Evolutionary conservation across 1,140 invertebrate genomes (phyloP), one percentile per base, ranked within the genome.

Genomic region (Magallana angulata): DNA sequence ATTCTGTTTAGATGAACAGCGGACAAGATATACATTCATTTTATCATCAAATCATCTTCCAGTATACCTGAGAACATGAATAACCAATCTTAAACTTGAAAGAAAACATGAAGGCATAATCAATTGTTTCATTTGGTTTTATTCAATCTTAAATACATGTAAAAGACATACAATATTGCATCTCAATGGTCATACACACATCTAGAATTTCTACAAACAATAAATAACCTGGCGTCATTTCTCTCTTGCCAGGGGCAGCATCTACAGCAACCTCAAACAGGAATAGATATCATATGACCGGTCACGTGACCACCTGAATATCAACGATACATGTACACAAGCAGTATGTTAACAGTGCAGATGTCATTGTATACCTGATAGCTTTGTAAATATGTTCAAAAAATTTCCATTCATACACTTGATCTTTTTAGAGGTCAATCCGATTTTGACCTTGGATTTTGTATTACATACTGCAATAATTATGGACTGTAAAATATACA

Each of bases 131-230:
- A 62, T 84, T 84, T 60, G 83, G 58, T 84, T 84, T 62, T 60
- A 62, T 84, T 84, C 83, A 62, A 64, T 84, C 83, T 60, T 84
- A 64, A 84, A 84, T 84, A 84, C 83, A 84, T 84, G 83, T 62
- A 60, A 84, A 60, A 56, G 83, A 84, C 83, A 84, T 60, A 84
- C 58, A 62, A 84, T 84, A 62, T 30, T 64, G 58, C 59, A 57
- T 83, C 82, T 83, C 82, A 18, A 57, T 24, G 24, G 58, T 83
- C 82, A 83, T 57, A 83, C 58, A 83, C 58, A 83, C 82, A 58
- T 76, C 68, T 76, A 76, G 68, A 76, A 76, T 76, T 76, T 76
- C 68, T 76, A 76, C 68, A 76, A 76, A 76, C 68, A 76, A 76
- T 76, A 76, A 76, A 76, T 76, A 76, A 76, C 68, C 68, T 76